A percentile compares a stretch with the other conserved stretches of the same genome.
These are phyloP conservation scores for Tachysurus fulvidraco DNA, from an alignment of 2,113 vertebrate genomes.

Conservation along the genomic window DNA sequence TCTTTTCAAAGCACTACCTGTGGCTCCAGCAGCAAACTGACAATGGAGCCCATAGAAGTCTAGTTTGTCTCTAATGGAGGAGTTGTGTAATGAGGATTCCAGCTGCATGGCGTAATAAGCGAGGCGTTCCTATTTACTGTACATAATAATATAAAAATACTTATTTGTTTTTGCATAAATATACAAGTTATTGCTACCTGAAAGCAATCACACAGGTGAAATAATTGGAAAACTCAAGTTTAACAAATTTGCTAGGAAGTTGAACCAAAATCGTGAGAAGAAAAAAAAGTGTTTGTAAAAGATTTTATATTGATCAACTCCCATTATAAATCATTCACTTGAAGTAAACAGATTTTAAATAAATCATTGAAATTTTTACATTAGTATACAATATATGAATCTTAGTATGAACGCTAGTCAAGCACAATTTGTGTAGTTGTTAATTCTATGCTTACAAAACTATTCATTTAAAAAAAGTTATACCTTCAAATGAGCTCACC, in stretches of 20 bases:
- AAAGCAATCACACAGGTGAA: neutral
- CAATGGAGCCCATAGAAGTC: neutral
- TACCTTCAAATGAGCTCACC: neutral
- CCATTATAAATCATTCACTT: too few relatives aligned
- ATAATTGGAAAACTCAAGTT: neutral
- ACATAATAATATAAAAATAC: neutral
- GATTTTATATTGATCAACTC: neutral
- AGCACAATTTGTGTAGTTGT: neutral
- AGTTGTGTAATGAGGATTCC: neutral
- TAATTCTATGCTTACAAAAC: neutral
- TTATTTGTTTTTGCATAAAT: neutral
- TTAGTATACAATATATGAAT: too few relatives aligned
- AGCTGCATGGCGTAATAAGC: neutral
- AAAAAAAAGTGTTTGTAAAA: neutral
- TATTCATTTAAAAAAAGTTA: neutral
- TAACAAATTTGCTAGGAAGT: too few relatives aligned
- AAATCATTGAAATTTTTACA: neutral
- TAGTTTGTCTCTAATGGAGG: neutral
- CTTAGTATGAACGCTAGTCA: neutral
- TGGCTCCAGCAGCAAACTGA: slow-evolving; percentile 16
- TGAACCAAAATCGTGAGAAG: neutral
- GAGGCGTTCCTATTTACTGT: neutral
- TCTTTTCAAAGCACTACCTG: slow-evolving; percentile 13
- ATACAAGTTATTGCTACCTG: neutral
- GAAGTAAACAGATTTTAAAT: neutral